Base-by-base conservation (phyloP, 2,888 invertebrate genomes). In the Chymomyza amoena region DNA sequence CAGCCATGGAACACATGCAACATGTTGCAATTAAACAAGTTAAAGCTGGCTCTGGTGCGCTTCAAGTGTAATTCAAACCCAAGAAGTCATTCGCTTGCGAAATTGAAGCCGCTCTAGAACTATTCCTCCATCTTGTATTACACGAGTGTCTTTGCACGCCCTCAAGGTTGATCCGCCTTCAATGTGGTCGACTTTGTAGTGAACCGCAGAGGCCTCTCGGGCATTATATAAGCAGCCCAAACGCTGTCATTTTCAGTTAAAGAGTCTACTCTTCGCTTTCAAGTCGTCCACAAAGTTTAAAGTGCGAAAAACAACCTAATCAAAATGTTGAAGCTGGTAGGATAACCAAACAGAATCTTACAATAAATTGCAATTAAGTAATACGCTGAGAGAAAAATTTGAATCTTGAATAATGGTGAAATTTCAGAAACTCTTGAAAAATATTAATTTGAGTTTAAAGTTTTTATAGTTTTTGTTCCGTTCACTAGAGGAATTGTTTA, bases 281-380 rank as follows among this genome's bases (percentile, higher is more conserved):
- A 25, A 32, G 13, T 60, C 36, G 36, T 10, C n/a, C 32, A 6
- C 32, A 20, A 18, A 64, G 28, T 36, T 39, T 36, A 39, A 64
- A 13, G 18, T 57, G 63, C n/a, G 56, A 64, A 18, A 36, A 16
- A 25, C 15, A 16, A 7, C 15, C 7, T 6, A 16, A 7, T 45
- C 71, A 82, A 79, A 68, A 84, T 84, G 84, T 78, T 80, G 72
- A 84, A 84, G 61, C 75, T 85, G 82, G 86, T 84, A 78, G 39
- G 82, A 70, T 51, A 39, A 18, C 10, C 6, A 9, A 28, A 13
- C 6, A 57, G 18, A 54, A 54, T 6, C 51, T 51, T 57, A 65
- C 15, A 62, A 68, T 50, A 32, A 32, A 32, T 6, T 6, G 66
- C 66, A 68, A 67, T 70, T 62, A 74, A 70, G 61, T 57, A 20